Evolutionary conservation across 2,888 invertebrate genomes (phyloP).

Genomic region (Diloba caeruleocephala): DNA sequence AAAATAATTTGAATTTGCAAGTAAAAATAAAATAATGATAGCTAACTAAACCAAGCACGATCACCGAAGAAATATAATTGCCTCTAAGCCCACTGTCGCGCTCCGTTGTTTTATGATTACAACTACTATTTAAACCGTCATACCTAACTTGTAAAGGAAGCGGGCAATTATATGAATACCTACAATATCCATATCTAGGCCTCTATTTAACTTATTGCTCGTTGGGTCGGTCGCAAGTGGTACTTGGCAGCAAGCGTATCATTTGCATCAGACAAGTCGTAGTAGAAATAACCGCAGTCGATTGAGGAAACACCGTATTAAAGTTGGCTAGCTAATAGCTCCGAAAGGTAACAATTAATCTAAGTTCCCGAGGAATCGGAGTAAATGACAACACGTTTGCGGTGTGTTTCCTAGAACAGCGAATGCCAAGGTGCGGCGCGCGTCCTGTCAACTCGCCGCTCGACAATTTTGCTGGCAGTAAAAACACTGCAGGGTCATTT

Average conservation of each 20-base stretch:
- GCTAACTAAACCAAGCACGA: constrained; percentile 9
- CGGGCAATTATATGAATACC: constrained; percentile 46
- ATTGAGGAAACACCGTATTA: constrained; percentile 74
- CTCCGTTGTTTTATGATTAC: constrained; percentile 33
- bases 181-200: constrained; percentile 37
- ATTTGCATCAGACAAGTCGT: constrained; percentile 48
- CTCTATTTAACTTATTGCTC: constrained; percentile 45
- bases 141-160: constrained; percentile 53
- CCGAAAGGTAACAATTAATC: constrained; percentile 69
- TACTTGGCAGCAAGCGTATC: constrained; percentile 30
- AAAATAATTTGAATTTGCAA: constrained; percentile 22
- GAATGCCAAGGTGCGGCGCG: constrained; percentile 54
- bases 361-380: constrained; percentile 59
- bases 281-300: constrained; percentile 42
- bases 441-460: constrained; percentile 55
- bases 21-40: constrained; percentile 32
- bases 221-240: constrained; percentile 20
- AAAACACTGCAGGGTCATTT: constrained; percentile 47
- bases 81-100: constrained; percentile 18
- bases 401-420: constrained; percentile 68
- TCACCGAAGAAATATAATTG: constrained; percentile 33
- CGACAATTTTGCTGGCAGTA: constrained; percentile 59
- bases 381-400: constrained; percentile 65
- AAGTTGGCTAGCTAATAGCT: constrained; percentile 59
- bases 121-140: constrained; percentile 41